These are phyloP conservation scores for Tanytarsus gracilentus DNA, from an alignment of 2,888 invertebrate genomes.

Conservation along the genomic window DNA sequence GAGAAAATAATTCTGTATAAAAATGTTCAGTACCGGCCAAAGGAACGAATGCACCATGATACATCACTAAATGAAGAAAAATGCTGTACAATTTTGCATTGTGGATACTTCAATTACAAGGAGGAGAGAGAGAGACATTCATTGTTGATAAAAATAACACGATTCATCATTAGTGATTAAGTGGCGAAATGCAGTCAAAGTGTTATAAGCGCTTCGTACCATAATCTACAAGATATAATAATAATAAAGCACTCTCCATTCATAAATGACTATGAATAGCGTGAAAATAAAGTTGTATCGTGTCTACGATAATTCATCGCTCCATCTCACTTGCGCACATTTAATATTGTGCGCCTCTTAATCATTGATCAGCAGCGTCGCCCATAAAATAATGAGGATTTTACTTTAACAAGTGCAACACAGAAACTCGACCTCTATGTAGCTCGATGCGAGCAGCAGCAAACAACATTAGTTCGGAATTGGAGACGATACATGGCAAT, in stretches of 20 bases:
- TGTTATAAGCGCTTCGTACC: constrained; percentile 1
- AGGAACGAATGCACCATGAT: too few species aligned
- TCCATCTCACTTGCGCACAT: too few species aligned
- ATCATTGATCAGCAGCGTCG: too few species aligned
- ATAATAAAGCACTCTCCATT: constrained; percentile 9
- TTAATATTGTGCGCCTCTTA: too few species aligned
- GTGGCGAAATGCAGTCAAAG: not conserved
- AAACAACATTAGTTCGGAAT: not conserved
- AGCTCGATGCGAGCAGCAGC: too few species aligned
- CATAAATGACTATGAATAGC: not conserved
- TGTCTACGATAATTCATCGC: not conserved
- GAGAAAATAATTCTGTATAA: not conserved
- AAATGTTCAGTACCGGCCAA: too few species aligned
- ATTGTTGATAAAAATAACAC: not conserved
- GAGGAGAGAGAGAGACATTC: not conserved
- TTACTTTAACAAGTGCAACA: constrained; percentile 22
- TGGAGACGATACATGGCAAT: not conserved
- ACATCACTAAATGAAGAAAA: too few species aligned
- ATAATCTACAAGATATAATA: too few species aligned
- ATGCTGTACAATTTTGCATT: too few species aligned
- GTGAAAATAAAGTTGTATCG: constrained; percentile 7
- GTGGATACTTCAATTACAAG: not conserved
- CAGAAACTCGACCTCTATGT: constrained; percentile 2
- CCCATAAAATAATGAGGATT: constrained; percentile 25
- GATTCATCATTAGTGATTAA: constrained; percentile 13